Evolutionary conservation across 2,113 vertebrate species (phyloP).

Genomic region (Pionites leucogaster): DNA sequence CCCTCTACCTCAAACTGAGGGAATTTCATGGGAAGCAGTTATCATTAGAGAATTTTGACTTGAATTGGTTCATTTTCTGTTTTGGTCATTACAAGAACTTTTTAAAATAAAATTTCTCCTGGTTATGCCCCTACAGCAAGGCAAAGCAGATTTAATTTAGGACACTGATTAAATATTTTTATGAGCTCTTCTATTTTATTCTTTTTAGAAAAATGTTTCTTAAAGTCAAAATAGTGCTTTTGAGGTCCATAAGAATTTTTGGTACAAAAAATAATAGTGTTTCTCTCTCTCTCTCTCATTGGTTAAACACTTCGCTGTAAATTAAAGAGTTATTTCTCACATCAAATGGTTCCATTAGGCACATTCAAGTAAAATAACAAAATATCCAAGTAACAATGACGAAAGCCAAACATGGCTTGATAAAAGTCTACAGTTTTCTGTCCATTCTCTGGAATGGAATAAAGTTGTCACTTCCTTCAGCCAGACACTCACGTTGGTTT

Average conservation of each 20-base stretch:
- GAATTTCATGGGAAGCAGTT: background rate
- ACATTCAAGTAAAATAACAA: conserved; percentile 87
- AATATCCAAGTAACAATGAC: conserved; percentile 83
- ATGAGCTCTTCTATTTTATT: conserved; percentile 54
- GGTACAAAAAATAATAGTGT: conserved; percentile 82
- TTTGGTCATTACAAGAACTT: conserved; percentile 3
- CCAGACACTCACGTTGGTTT: conserved; percentile 76
- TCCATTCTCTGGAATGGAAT: conserved; percentile 99
- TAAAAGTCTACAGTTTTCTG: conserved; percentile 82
- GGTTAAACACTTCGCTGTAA: conserved; percentile 77
- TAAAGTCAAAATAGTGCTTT: conserved; percentile 81
- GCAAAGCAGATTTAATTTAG: conserved; percentile 67
- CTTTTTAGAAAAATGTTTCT: conserved; percentile 71
- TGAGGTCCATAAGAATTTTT: conserved; percentile 82
- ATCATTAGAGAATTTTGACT: conserved; percentile 21
- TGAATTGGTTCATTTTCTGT: background rate
- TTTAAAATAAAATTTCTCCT: conserved; percentile 28
- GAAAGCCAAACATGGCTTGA: conserved; percentile 88
- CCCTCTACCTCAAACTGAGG: background rate
- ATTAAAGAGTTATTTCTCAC: conserved; percentile 80
- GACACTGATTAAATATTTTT: conserved; percentile 63
- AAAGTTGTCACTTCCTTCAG: conserved; percentile 84
- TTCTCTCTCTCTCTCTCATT: conserved; percentile 68
- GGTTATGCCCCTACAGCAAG: conserved; percentile 61
- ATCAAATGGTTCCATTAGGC: conserved; percentile 87